phyloP scores from a whole-genome alignment of 2,113 vertebrate genomes.

The Equus przewalskii region DNA sequence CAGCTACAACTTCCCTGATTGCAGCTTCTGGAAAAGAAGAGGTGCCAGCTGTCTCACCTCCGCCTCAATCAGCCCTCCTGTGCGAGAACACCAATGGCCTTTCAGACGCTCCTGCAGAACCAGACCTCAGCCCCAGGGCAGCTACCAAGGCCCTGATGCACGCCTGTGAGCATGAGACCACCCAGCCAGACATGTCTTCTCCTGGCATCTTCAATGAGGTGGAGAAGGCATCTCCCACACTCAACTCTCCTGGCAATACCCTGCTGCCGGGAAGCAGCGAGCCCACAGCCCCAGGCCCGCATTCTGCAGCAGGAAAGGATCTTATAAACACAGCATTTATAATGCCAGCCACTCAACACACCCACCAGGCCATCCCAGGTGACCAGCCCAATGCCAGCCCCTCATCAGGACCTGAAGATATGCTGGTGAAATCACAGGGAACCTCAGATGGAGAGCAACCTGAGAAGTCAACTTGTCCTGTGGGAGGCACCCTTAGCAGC shows the following conservation, averaged over 20 bases:
- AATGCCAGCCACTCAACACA: constrained; percentile 77
- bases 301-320: not conserved
- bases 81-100: constrained; percentile 86
- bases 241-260: not conserved
- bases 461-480: constrained; percentile 60
- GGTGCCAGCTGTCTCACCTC: constrained; percentile 86
- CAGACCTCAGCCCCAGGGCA: constrained; percentile 48
- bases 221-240: not conserved
- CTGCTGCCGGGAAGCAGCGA: not conserved
- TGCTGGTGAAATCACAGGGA: constrained; percentile 68
- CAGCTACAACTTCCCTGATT: constrained; percentile 91
- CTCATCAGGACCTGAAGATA: constrained; percentile 72
- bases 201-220: constrained; percentile 39
- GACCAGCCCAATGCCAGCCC: constrained; percentile 57
- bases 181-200: constrained; percentile 67
- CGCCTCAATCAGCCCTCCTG: constrained; percentile 50
- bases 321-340: not conserved
- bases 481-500: accelerated
- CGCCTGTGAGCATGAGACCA: constrained; percentile 19
- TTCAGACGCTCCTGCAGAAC: not conserved
- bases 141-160: constrained; percentile 50
- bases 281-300: not conserved
- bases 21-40: constrained; percentile 88
- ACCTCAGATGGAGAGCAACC: constrained; percentile 68
- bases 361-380: constrained; percentile 75